phyloP scores from a whole-genome alignment of 2,797 vertebrate genomes.

The Xyrichtys novacula region DNA sequence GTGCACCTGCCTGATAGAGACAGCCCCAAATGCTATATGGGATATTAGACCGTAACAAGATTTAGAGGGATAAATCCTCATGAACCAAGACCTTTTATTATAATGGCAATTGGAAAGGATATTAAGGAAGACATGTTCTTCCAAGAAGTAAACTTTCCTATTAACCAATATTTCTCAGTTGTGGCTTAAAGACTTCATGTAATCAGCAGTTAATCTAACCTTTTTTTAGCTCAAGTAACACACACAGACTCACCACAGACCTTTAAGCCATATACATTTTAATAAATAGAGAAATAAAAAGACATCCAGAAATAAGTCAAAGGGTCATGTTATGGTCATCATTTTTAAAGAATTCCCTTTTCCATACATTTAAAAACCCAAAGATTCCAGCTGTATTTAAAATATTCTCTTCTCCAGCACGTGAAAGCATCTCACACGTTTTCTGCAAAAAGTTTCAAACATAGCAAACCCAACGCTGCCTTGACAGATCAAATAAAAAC shows the following conservation, averaged over 20 bases:
- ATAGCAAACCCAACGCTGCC: slow-evolving; percentile 20
- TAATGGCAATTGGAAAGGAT: slow-evolving; percentile 70
- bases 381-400: slow-evolving; percentile 18
- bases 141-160: neutral
- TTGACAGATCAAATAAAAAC: slow-evolving; percentile 51
- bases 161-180: slow-evolving; percentile 13
- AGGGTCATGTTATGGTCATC: slow-evolving; percentile 26
- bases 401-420: slow-evolving; percentile 22
- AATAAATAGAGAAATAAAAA: slow-evolving; percentile 69
- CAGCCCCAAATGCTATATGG: slow-evolving; percentile 60
- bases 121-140: slow-evolving; percentile 30
- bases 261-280: slow-evolving; percentile 44
- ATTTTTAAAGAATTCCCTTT: slow-evolving; percentile 24
- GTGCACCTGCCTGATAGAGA: slow-evolving; percentile 61
- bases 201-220: neutral
- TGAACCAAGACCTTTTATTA: slow-evolving; percentile 41
- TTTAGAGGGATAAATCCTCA: slow-evolving; percentile 67
- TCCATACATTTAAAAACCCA: slow-evolving; percentile 16
- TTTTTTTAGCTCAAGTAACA: slow-evolving; percentile 13
- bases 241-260: neutral
- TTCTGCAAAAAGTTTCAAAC: slow-evolving; percentile 45
- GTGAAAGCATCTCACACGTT: slow-evolving; percentile 42
- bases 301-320: slow-evolving; percentile 38
- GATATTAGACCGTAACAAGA: slow-evolving; percentile 68
- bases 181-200: slow-evolving; percentile 7